These are phyloP conservation scores for Bugula neritina DNA, from an alignment of 2,888 invertebrate species.

Conservation along the genomic window DNA sequence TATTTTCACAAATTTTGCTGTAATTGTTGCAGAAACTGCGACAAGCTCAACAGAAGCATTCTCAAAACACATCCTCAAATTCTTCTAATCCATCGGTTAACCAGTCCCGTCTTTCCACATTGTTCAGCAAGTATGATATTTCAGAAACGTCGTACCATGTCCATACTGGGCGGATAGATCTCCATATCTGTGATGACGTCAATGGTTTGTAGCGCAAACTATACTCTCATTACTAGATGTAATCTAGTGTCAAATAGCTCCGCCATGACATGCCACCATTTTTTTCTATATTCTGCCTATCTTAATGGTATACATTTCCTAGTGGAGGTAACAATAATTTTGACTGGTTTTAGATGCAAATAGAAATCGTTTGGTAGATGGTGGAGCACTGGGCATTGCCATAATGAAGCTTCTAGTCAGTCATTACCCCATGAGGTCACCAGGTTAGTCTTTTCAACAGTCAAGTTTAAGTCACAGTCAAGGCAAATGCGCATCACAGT, in stretches of 20 bases:
- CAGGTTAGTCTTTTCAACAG: slow-evolving; percentile 56
- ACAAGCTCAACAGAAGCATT: neutral
- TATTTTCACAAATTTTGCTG: neutral
- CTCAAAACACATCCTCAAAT: neutral
- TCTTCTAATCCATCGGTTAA: neutral
- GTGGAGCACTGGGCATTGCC: slow-evolving; percentile 87
- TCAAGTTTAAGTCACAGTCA: too few species aligned
- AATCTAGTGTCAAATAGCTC: too few species aligned
- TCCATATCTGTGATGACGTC: slow-evolving; percentile 88
- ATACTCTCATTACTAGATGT: too few species aligned
- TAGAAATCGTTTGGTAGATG: slow-evolving; percentile 62
- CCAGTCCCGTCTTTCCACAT: slow-evolving; percentile 53
- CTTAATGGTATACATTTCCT: too few species aligned
- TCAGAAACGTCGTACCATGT: slow-evolving; percentile 96
- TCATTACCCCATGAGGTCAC: slow-evolving; percentile 92
- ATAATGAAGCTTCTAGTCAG: slow-evolving; percentile 71
- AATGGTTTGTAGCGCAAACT: too few species aligned
- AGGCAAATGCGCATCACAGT: too few species aligned
- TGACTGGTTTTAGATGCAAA: slow-evolving; percentile 57
- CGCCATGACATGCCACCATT: too few species aligned
- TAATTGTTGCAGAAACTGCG: slow-evolving; percentile 6
- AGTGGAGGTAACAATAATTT: too few species aligned
- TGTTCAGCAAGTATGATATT: slow-evolving; percentile 85
- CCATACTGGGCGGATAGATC: slow-evolving; percentile 74
- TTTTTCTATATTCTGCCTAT: too few species aligned